A percentile compares a stretch with the other conserved stretches of the same genome.
Conservation (phyloP, 2,888 invertebrate species). For the Darwinula stevensoni region DNA sequence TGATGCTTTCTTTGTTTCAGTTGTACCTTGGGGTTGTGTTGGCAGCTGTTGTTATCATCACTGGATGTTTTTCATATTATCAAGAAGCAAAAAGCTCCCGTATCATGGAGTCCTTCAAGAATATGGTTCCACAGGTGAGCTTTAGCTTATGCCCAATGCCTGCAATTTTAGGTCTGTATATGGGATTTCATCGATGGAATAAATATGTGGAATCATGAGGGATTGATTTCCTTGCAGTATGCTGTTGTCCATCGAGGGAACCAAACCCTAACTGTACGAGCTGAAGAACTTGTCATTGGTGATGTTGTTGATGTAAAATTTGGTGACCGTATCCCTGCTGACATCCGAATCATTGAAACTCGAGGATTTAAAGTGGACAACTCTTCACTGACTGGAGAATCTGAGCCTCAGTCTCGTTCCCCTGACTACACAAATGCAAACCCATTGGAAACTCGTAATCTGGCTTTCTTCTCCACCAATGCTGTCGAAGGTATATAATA, state of each 20-base stretch:
- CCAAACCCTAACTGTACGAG: too few species aligned
- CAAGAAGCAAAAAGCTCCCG: slow-evolving; percentile 40
- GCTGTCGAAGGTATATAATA: slow-evolving; percentile 75
- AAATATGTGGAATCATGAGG: too few species aligned
- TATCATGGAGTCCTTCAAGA: slow-evolving; percentile 73
- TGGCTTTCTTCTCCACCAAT: too few species aligned
- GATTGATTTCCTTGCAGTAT: too few species aligned
- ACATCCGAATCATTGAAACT: slow-evolving; percentile 74
- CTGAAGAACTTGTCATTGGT: slow-evolving; percentile 48
- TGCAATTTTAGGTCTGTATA: too few species aligned
- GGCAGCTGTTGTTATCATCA: slow-evolving; percentile 85
- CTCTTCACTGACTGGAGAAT: slow-evolving; percentile 65
- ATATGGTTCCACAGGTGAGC: slow-evolving; percentile 50
- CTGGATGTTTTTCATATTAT: slow-evolving; percentile 95
- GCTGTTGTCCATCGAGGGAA: too few species aligned
- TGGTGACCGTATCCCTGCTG: too few species aligned
- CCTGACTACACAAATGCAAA: slow-evolving; percentile 76
- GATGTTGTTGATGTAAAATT: too few species aligned
- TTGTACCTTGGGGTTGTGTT: slow-evolving; percentile 82
- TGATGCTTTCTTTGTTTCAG: slow-evolving; percentile 10
- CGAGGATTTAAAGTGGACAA: slow-evolving; percentile 90
- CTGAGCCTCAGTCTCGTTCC: slow-evolving; percentile 73
- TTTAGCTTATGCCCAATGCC: too few species aligned
- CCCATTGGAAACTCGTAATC: slow-evolving; percentile 74
- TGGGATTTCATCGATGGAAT: too few species aligned